phyloP scores from a whole-genome alignment of 1,140 invertebrate species.

The Drosophila sulfurigaster region DNA sequence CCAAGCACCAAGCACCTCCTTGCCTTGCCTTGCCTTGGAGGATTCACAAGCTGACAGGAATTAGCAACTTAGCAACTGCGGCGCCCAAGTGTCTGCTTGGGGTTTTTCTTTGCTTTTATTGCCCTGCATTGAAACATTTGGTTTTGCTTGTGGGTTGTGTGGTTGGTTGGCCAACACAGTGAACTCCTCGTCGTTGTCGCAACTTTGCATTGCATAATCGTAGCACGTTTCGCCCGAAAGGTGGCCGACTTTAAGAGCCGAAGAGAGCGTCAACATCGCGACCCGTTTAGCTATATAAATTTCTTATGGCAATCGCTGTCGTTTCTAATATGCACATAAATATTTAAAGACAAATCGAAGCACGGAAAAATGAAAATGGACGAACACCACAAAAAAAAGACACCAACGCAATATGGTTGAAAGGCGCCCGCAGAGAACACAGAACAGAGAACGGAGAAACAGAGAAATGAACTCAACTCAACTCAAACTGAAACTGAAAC shows the following conservation, averaged over 20 bases:
- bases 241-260: conserved; percentile 17
- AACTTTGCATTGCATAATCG: conserved; percentile 39
- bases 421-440: conserved; percentile 15
- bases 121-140: conserved; percentile 23
- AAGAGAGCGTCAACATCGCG: conserved; percentile 6
- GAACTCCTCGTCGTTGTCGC: conserved; percentile 5
- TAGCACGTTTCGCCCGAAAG: conserved; percentile 1
- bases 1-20: conserved; percentile 1
- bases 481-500: conserved; percentile 51
- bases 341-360: conserved; percentile 46
- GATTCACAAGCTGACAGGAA: conserved; percentile 45
- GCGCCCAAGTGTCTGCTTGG: conserved; percentile 28
- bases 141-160: no score
- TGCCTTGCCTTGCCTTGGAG: conserved; percentile 10
- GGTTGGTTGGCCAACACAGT: no score
- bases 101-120: conserved; percentile 25
- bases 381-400: conserved; percentile 6
- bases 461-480: conserved; percentile 43
- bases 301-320: not conserved
- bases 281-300: conserved; percentile 7
- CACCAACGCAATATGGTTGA: conserved; percentile 20
- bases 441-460: conserved; percentile 8
- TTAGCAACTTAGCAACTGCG: conserved; percentile 4
- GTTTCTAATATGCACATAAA: conserved; percentile 45
- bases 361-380: not conserved